A percentile compares a stretch with the other conserved stretches of the same genome.
phyloP scores from a whole-genome alignment of 2,888 invertebrate genomes.

The Nemotelus pantherinus region DNA sequence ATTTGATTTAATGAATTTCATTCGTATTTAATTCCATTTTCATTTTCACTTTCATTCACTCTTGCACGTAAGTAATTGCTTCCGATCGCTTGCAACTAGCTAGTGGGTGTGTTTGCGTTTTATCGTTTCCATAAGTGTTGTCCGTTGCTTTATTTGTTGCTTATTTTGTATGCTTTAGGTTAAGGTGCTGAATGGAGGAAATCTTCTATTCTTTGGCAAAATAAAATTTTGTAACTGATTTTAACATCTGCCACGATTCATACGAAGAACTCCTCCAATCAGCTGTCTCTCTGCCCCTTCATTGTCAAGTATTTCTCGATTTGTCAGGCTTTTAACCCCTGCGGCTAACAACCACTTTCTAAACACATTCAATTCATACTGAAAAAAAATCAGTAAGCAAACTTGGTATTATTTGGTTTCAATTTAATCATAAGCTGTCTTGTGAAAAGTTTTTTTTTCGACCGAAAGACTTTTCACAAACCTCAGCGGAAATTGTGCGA shows the following conservation, averaged over 20 bases:
- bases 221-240: neutral
- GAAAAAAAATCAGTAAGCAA: neutral
- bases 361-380: constrained; percentile 30
- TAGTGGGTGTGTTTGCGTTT: constrained; percentile 20
- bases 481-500: too few relatives aligned
- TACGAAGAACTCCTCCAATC: constrained; percentile 56
- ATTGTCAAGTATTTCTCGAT: constrained; percentile 63
- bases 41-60: constrained; percentile 2
- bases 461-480: too few relatives aligned
- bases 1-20: neutral
- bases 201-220: constrained; percentile 45
- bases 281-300: constrained; percentile 59
- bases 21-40: constrained; percentile 5
- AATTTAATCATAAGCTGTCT: too few relatives aligned
- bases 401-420: too few relatives aligned
- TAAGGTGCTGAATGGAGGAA: constrained; percentile 60
- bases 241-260: constrained; percentile 12
- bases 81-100: constrained; percentile 26
- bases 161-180: constrained; percentile 51
- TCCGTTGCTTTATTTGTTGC: constrained; percentile 38
- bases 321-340: constrained; percentile 65
- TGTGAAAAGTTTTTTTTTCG: too few relatives aligned
- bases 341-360: constrained; percentile 41
- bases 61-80: constrained; percentile 32
- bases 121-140: neutral